Conservation (phyloP, 2,797 vertebrate species). For the Typhlichthys eigenmanni region DNA sequence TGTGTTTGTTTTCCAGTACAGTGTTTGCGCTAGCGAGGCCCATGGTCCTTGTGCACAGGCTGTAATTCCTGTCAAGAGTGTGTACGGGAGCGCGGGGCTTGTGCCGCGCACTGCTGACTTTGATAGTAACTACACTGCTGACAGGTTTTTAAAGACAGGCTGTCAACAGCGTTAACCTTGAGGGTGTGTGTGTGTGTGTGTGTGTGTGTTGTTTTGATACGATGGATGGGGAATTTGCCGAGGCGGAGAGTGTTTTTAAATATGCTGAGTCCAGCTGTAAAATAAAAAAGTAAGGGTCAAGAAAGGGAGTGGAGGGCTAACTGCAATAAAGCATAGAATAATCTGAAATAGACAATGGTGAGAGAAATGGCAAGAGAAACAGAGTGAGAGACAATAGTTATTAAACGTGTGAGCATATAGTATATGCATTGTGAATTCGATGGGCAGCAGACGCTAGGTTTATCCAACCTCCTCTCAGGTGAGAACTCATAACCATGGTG, state of each 20-base stretch:
- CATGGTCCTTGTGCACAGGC: conserved; percentile 30
- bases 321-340: not conserved
- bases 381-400: conserved; percentile 20
- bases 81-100: conserved; percentile 25
- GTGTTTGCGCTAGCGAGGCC: conserved; percentile 42
- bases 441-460: conserved; percentile 51
- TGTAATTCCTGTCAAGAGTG: conserved; percentile 54
- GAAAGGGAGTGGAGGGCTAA: not conserved
- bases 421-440: conserved; percentile 50
- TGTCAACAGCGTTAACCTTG: conserved; percentile 74
- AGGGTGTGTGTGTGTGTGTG: conserved; percentile 43
- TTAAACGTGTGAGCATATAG: conserved; percentile 9
- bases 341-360: not conserved
- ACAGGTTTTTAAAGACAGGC: conserved; percentile 78
- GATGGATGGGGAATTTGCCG: too few species aligned
- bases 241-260: conserved; percentile 39
- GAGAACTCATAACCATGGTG: conserved; percentile 64
- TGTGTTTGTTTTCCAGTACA: conserved; percentile 15
- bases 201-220: too few species aligned
- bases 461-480: conserved; percentile 44
- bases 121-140: conserved; percentile 74
- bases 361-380: too few species aligned
- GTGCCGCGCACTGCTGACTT: conserved; percentile 61
- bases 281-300: conserved; percentile 21
- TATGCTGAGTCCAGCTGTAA: conserved; percentile 43